Conservation (phyloP, 2,113 vertebrate species). For the Cynoglossus semilaevis region DNA sequence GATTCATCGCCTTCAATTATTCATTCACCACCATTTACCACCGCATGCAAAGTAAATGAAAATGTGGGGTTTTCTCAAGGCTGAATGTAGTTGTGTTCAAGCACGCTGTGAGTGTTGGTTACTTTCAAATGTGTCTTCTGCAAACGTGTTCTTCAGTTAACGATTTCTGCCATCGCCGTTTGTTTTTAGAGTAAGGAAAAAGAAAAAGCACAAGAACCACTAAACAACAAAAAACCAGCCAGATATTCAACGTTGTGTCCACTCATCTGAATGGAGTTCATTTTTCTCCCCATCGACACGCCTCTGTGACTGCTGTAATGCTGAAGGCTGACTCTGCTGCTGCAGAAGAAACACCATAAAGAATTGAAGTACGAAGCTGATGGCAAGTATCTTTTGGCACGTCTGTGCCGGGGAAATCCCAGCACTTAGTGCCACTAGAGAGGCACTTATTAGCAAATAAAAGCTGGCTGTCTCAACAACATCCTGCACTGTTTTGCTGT, state of each 20-base stretch:
- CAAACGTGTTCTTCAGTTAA: too few species aligned
- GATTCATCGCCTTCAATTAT: slow-evolving; percentile 43
- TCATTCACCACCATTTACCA: slow-evolving; percentile 25
- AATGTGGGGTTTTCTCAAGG: slow-evolving; percentile 20
- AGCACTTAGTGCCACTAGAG: slow-evolving; percentile 10
- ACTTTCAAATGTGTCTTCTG: too few species aligned
- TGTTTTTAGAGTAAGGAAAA: too few species aligned
- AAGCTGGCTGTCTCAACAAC: slow-evolving; percentile 11
- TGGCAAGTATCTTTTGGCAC: slow-evolving; percentile 12
- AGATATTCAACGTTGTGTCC: too few species aligned
- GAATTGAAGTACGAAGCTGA: slow-evolving; percentile 15
- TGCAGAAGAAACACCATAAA: slow-evolving; percentile 17
- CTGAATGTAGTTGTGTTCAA: not conserved
- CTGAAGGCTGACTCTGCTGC: not conserved
- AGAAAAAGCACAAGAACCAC: too few species aligned
- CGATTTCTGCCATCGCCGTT: too few species aligned
- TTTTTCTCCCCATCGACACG: slow-evolving; percentile 1
- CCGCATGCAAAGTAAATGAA: slow-evolving; percentile 9
- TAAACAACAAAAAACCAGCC: too few species aligned
- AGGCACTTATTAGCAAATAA: slow-evolving; percentile 21
- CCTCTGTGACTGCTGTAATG: slow-evolving; percentile 2
- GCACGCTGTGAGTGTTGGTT: too few species aligned
- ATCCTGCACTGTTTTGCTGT: slow-evolving; percentile 7
- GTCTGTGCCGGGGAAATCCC: slow-evolving; percentile 9
- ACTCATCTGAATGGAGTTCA: too few species aligned